Conservation (phyloP, 2,888 invertebrate genomes). For the Plagodis pulveraria region DNA sequence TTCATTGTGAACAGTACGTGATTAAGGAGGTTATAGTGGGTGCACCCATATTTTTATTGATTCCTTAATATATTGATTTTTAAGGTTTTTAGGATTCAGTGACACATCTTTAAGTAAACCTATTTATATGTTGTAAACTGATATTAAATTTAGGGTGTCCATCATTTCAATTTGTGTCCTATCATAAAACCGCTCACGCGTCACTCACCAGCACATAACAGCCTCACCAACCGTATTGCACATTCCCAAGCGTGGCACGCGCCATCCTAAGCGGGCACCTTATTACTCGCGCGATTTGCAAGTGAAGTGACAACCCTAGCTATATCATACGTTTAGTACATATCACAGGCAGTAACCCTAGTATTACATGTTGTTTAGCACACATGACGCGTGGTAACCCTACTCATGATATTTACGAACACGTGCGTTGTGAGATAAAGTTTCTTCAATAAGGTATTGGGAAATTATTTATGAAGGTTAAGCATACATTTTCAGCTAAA, state of each 20-base stretch:
- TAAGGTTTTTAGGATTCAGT: too few relatives aligned
- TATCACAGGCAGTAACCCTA: conserved; percentile 18
- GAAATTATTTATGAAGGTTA: conserved; percentile 2
- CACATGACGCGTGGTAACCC: conserved; percentile 1
- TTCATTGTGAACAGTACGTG: too few relatives aligned
- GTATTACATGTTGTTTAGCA: conserved; percentile 4
- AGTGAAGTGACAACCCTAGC: conserved; percentile 52
- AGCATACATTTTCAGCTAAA: not conserved
- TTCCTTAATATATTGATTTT: too few relatives aligned
- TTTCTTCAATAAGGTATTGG: not conserved
- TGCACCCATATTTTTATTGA: too few relatives aligned
- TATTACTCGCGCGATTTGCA: conserved; percentile 68
- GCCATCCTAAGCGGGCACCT: conserved; percentile 58
- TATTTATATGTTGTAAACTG: too few relatives aligned
- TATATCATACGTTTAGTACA: conserved; percentile 21
- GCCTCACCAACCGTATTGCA: conserved; percentile 30
- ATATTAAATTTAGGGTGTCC: too few relatives aligned
- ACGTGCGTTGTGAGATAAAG: conserved; percentile 5
- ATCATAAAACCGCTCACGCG: conserved; percentile 10
- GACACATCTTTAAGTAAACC: too few relatives aligned
- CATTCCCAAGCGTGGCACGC: conserved; percentile 64
- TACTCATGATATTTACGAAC: conserved; percentile 1
- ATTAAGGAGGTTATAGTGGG: too few relatives aligned
- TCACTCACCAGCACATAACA: conserved; percentile 5
- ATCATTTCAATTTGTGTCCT: too few relatives aligned